Base-by-base conservation (phyloP, 2,797 vertebrate species). In the Schizothorax lantsangensis region DNA sequence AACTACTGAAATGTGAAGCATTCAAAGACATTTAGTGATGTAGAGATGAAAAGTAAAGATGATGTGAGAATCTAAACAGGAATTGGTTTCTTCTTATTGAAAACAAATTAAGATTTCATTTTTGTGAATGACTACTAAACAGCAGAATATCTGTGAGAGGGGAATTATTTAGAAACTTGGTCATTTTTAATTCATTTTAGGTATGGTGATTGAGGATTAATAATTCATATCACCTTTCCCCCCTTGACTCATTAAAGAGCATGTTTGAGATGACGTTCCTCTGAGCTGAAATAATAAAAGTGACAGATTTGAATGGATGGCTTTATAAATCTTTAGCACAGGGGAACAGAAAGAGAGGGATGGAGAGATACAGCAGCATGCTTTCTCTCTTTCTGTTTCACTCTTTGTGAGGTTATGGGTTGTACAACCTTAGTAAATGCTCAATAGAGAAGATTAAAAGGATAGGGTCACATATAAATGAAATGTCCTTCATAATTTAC, bases 171-270 rank as follows among this genome's bases (percentile, higher is more conserved):
- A 38, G 66, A 73, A 86, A 33, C 84, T 81, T 49, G 75, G 86
- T 90, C 90, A 91, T 90, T 90, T 93, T 93, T 95, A 94, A 94
- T 95, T 93, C 91, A 92, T 93, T 92, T 93, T 91, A 90, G 92
- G 91, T 91, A 91, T 94, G 93, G 90, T 95, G 93, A 95, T 95
- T 94, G 93, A 94, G 93, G 93, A 93, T 95, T 95, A 95, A 95
- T 95, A 95, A 95, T 95, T 95, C 93, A 94, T 93, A 93, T 93
- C 93, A 94, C 92, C 93, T 93, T 93, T 73, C 94, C 94, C 95
- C 94, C 91, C 88, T 94, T 95, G 94, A 94, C 93, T 95, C 94
- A 94, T 95, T 95, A 95, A 92, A 91, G 92, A 84, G 88, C 85
- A 45, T 86, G 89, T 84, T 89, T 74, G 64, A 86, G 88, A 64